Evolutionary conservation across 2,113 vertebrate genomes (phyloP).

Genomic region (Coracopsis vasa): DNA sequence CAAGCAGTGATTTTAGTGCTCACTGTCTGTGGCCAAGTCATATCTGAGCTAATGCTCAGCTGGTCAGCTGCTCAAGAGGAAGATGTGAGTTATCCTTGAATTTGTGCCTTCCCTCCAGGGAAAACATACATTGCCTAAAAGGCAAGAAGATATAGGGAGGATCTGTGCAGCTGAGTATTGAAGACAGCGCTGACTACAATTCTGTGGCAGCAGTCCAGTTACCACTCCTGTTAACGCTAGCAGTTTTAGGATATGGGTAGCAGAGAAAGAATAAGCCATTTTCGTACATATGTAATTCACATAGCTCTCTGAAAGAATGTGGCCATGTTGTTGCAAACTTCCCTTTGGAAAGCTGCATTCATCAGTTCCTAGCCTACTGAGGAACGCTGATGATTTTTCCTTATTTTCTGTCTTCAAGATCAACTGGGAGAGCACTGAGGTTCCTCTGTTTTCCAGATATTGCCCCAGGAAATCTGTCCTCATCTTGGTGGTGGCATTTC

Average conservation of each 20-base stretch:
- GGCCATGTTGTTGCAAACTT: constrained; percentile 17
- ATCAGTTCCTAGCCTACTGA: background rate
- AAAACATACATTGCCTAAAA: background rate
- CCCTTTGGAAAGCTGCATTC: constrained; percentile 41
- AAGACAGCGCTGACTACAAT: background rate
- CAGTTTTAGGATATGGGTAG: background rate
- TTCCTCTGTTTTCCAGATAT: constrained; percentile 20
- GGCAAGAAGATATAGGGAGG: background rate
- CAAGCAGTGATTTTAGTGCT: background rate
- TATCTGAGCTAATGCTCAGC: background rate
- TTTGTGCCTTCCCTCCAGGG: background rate
- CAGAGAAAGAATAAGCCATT: background rate
- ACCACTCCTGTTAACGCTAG: background rate
- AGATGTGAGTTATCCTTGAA: background rate
- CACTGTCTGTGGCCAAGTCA: too few relatives aligned
- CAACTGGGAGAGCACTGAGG: background rate
- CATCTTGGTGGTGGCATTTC: background rate
- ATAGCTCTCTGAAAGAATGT: background rate
- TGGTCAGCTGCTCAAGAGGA: background rate
- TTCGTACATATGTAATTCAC: background rate
- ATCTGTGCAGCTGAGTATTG: background rate
- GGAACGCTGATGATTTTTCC: constrained; percentile 40
- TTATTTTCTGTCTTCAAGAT: constrained; percentile 32
- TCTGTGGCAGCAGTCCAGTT: background rate
- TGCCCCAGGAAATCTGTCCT: constrained; percentile 8